A percentile compares a stretch with the other conserved stretches of the same genome.
These are phyloP conservation scores for Temnothorax ravouxi DNA, from an alignment of 2,888 invertebrate species.

Conservation along the genomic window DNA sequence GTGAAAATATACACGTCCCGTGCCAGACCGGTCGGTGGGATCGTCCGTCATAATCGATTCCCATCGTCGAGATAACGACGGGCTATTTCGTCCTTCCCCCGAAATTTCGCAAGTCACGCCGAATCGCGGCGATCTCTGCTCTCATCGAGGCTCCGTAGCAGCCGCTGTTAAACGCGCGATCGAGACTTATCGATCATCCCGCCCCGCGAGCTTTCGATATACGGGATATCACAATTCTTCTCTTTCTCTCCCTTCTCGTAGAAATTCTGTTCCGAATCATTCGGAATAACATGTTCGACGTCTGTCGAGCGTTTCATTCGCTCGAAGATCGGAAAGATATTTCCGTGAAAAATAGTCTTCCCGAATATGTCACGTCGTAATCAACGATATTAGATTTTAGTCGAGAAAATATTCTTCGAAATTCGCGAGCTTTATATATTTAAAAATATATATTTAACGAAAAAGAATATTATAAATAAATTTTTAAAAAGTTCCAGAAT, in stretches of 20 bases:
- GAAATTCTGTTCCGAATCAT: conserved; percentile 26
- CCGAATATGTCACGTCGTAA: conserved; percentile 8
- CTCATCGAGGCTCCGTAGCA: background rate
- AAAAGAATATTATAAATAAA: background rate
- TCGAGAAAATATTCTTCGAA: background rate
- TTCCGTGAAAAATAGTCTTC: conserved; percentile 24
- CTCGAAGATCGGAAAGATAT: conserved; percentile 23
- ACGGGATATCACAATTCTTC: conserved; percentile 13
- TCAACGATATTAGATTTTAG: background rate
- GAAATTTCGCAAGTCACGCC: conserved; percentile 54
- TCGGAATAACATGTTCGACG: conserved; percentile 33
- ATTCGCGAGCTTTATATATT: background rate
- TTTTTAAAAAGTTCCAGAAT: background rate
- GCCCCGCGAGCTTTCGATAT: background rate
- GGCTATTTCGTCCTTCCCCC: background rate
- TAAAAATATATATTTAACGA: background rate
- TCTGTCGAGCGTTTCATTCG: conserved; percentile 35
- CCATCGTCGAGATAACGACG: conserved; percentile 41
- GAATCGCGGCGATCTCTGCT: conserved; percentile 25
- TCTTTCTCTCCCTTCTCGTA: background rate
- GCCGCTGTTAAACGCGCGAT: conserved; percentile 5
- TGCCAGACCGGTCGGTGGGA: background rate
- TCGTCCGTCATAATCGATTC: conserved; percentile 63
- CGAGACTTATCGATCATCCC: conserved; percentile 31
- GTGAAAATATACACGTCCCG: conserved; percentile 46